A percentile compares a stretch with the other conserved stretches of the same genome.
Evolutionary conservation across 2,797 vertebrate genomes (phyloP).

Genomic region (Phoxinus dragarum): DNA sequence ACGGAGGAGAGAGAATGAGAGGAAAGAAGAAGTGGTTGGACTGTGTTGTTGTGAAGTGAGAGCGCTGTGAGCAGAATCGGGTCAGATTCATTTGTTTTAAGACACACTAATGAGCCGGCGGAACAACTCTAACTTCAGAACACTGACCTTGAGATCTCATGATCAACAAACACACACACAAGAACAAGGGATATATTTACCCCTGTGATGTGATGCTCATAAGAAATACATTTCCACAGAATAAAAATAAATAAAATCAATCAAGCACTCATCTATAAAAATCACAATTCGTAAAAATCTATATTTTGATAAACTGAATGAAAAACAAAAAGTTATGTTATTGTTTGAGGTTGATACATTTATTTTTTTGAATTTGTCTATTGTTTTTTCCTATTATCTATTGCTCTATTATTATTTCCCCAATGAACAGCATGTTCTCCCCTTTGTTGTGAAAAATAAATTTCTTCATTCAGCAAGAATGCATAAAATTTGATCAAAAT

Average conservation of each 20-base stretch:
- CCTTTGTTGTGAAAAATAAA: neutral
- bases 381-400: neutral
- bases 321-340: neutral
- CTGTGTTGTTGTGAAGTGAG: neutral
- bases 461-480: neutral
- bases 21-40: constrained; percentile 11
- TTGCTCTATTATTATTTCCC: neutral
- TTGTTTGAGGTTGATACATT: neutral
- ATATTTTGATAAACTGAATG: neutral
- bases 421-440: neutral
- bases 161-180: neutral
- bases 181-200: neutral
- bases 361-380: neutral
- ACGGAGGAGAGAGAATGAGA: constrained; percentile 67
- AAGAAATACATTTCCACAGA: too few species aligned
- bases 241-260: too few species aligned
- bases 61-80: constrained; percentile 36
- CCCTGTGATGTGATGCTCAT: neutral
- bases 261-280: too few species aligned
- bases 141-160: constrained; percentile 59
- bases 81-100: constrained; percentile 63
- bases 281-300: neutral
- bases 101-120: constrained; percentile 58
- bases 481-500: neutral
- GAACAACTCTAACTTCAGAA: constrained; percentile 4